Base-by-base conservation (phyloP, 2,888 invertebrate species). In the Halocaridina rubra region DNA sequence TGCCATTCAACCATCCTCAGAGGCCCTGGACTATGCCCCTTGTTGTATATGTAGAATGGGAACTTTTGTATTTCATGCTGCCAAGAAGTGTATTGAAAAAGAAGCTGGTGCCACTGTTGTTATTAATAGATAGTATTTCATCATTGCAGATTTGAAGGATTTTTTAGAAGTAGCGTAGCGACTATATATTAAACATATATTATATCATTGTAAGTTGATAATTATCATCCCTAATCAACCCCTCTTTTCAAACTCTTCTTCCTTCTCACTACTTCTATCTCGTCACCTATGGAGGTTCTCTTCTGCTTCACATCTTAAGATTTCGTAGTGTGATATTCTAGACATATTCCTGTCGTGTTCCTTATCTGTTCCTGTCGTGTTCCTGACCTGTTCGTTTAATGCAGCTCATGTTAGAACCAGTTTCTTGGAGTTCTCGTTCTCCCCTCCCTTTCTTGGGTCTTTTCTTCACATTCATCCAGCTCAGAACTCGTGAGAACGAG, bases 61-160 rank as follows among this genome's bases (percentile, higher is more conserved):
- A 59, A 53, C 77, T 59, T 77, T 69, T 77, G 59, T 59, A 61
- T 61, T 77, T 61, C 77, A 61, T 32, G 77, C 77, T 77, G 77
- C 77, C 61, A 77, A 77, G 61, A 77, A 32, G 69, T 30, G 59
- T 59, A 61, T 59, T 33, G 59, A 30, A 61, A 8, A 59, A 77
- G 77, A 77, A 77, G 30, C 59, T 77, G 77, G 77, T 77, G 77
- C 77, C 77, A 77, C 77, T 77, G 59, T 77, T 77, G 77, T 77
- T 77, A n/a, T n/a, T n/a, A n/a, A n/a, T n/a, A n/a, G 30, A 77
- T 77, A 77, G 61, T 77, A 61, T 30, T 39, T 74, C n/a, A n/a
- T 61, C 72, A 74, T 74, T 46, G 46, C 46, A 74, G 27, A 74
- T 46, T 53, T 19, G 19, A 53, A n/a, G 53, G 19, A n/a, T n/a